Conservation (phyloP, 1,140 invertebrate species). For the Hermatobates lingyangjiaoensis region DNA sequence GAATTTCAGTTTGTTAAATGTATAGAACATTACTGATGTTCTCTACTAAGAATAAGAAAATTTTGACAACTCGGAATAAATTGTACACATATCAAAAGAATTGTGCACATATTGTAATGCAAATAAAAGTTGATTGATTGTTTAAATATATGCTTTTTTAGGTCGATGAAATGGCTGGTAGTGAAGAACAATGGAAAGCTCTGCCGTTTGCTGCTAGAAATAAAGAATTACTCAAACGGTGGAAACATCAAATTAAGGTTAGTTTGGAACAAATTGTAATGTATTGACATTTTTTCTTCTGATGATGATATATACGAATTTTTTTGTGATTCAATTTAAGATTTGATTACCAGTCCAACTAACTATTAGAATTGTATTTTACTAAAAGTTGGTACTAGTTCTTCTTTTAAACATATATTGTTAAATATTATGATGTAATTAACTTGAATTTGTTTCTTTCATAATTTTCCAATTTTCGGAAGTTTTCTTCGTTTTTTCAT, state of each 20-base stretch:
- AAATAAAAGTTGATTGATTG: not conserved
- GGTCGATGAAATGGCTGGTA: constrained; percentile 63
- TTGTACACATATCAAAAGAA: not conserved
- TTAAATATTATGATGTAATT: too few species aligned
- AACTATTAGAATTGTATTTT: too few species aligned
- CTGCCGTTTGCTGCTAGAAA: constrained; percentile 56
- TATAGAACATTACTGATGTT: not conserved
- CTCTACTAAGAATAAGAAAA: not conserved
- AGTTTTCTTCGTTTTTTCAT: too few species aligned
- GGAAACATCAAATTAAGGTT: constrained; percentile 57
- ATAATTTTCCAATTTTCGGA: too few species aligned
- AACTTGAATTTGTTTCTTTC: too few species aligned
- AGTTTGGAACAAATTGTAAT: too few species aligned
- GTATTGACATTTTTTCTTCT: too few species aligned
- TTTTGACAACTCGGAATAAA: too few species aligned
- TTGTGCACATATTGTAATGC: not conserved
- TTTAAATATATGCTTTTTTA: constrained; percentile 9
- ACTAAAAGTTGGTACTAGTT: too few species aligned
- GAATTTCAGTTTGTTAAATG: too few species aligned
- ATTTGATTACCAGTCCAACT: too few species aligned
- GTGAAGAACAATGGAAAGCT: constrained; percentile 66
- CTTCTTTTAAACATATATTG: constrained; percentile 2
- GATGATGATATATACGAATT: too few species aligned
- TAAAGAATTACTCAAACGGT: constrained; percentile 63
- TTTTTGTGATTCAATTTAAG: not conserved